These are phyloP conservation scores for Geococcyx californianus DNA, from an alignment of 2,113 vertebrate species.

Conservation along the genomic window DNA sequence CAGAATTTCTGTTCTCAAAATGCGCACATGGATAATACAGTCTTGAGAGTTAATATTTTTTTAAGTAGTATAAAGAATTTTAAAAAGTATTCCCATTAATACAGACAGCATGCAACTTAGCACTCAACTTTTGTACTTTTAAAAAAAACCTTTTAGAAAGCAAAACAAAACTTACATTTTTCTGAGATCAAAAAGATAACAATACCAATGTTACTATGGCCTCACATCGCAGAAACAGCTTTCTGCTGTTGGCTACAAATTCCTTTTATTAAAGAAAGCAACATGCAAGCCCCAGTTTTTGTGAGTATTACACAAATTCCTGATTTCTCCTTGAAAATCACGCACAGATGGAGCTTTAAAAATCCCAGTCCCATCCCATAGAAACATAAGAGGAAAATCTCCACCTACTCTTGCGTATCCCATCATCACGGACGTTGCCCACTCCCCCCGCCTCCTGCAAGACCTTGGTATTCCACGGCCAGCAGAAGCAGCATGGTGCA, in stretches of 20 bases:
- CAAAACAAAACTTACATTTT: not conserved
- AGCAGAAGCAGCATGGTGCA: not conserved
- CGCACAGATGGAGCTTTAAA: not conserved
- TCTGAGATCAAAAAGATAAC: not conserved
- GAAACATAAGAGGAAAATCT: conserved; percentile 31
- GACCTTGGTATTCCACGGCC: not conserved
- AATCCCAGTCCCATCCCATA: conserved; percentile 17
- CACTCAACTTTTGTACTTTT: not conserved
- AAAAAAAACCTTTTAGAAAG: not conserved
- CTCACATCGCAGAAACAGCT: not conserved
- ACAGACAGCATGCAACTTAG: fast-evolving
- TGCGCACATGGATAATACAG: fast-evolving
- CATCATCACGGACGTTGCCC: conserved; percentile 20
- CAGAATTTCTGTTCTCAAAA: not conserved
- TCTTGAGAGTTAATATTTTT: fast-evolving
- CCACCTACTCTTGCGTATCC: conserved; percentile 51
- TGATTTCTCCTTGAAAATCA: not conserved
- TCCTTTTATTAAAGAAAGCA: not conserved
- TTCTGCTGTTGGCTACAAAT: not conserved
- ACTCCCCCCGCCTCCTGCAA: not conserved
- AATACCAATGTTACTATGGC: not conserved
- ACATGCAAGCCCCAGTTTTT: not conserved
- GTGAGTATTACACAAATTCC: not conserved
- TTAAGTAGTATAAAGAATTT: fast-evolving
- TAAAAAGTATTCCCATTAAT: not conserved